Base-by-base conservation (phyloP, 2,113 vertebrate species). In the Pongo abelii region DNA sequence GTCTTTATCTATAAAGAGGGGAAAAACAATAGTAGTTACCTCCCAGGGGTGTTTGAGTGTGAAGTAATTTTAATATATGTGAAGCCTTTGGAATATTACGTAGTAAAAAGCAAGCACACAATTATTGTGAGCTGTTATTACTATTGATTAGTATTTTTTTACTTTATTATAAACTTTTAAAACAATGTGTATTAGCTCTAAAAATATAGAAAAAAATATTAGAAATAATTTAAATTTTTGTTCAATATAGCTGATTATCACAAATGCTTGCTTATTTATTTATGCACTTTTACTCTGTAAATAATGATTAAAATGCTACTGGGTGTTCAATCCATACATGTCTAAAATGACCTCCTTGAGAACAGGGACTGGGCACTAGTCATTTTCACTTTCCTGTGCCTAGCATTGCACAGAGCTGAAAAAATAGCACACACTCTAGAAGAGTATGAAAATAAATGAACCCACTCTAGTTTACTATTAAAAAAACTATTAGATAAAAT, bases 31-130 rank as follows among this genome's bases (percentile, higher is more conserved):
- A 67, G 14, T 12, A 5, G 59, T n/a, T 14, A 57, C 1, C 40
- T 38, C 5, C 1, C 4, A 30, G 14, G 3, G 27, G 17, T 3
- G 1, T 61, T 81, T 38, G n/a, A 14, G 13, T 23, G n/a, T 14
- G 11, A 17, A 69, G 25, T 52, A n/a, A 11, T 59, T 75, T 59
- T 89, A 57, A 57, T 32, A 43, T 13, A 14, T 5, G 8, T n/a
- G 38, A 70, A 46, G n/a, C 9, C 16, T 50, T 91, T 38, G 32
- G 57, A 67, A 50, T 23, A 64, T 11, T 18, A 18, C 14, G 32
- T 38, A 50, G 8, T 79, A 14, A 20, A 64, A 48, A 90, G 18
- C 10, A 64, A 79, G 43, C 14, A 50, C 14, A 67, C 32, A 67
- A 20, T 79, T 38, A 64, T 8, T 20, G 43, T 69, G 30, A 67